Base-by-base conservation (phyloP, 2,113 vertebrate genomes). In the Elephantulus edwardii region DNA sequence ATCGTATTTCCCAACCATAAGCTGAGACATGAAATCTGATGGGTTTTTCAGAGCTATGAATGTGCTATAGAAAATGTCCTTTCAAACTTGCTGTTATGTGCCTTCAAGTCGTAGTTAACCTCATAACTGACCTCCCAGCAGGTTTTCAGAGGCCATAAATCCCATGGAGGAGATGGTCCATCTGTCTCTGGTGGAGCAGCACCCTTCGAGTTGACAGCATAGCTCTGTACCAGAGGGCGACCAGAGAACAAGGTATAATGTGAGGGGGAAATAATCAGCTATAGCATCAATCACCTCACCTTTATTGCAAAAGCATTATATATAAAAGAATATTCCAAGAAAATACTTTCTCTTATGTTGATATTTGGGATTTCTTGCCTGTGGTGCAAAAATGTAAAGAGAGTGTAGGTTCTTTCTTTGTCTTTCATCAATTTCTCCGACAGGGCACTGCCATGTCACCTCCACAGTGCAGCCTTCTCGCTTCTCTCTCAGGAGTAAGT, bases 361-460 rank as follows among this genome's bases (percentile, higher is more conserved):
- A 42, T 48, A 19, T 24, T 24, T 66, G 4, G 10, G 74, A 35
- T 76, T 52, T 83, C 54, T 81, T 77, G 8, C 38, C 30, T 83
- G 54, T 80, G 52, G 48, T 10, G 6, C 17, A 46, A 70, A 90
- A n/a, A 62, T 35, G 35, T 13, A 64, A 74, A 56, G 78, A 13
- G 44, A 54, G 24, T 30, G 26, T 1, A 9, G 12, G 10, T 3
- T 5, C 1, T 81, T 94, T 56, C 93, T 46, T 44, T 75, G 33
- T 28, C 71, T 92, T 91, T 86, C 86, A 64, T 93, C 90, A 78
- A 56, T 72, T 81, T 83, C 54, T 91, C 10, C 68, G 85, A 22
- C 22, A 33, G 26, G 22, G 19, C 42, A 70, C 42, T 33, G 11
- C 68, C 16, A 35, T 6, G 11, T 66, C 22, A 24, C 80, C 28